phyloP scores from a whole-genome alignment of 2,888 invertebrate genomes.

The Rhopalosiphum nymphaeae region DNA sequence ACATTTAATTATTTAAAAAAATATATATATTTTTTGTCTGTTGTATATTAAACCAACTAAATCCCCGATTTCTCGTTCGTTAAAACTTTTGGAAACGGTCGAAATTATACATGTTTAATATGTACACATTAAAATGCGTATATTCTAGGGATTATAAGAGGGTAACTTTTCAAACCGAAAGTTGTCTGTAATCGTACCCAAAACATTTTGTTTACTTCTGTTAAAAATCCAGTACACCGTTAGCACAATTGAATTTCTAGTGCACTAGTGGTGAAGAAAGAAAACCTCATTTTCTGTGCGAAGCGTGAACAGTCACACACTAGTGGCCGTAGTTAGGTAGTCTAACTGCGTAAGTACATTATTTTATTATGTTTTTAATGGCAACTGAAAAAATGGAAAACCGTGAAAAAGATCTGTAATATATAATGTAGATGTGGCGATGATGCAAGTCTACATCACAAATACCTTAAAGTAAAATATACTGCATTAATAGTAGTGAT shows the following conservation, averaged over 20 bases:
- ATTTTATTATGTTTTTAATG: slow-evolving; percentile 12
- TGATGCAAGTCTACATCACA: background rate
- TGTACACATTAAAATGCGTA: background rate
- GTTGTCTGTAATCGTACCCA: slow-evolving; percentile 28
- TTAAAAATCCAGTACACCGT: background rate
- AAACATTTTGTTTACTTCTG: slow-evolving; percentile 30
- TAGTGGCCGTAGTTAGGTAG: background rate
- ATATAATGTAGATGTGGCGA: background rate
- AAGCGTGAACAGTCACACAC: background rate
- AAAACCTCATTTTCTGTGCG: background rate
- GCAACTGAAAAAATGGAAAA: background rate
- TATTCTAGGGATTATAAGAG: slow-evolving; percentile 31
- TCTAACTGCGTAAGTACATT: background rate
- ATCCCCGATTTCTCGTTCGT: background rate
- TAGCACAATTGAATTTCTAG: slow-evolving; percentile 7
- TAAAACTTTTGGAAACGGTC: background rate
- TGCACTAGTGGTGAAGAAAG: background rate
- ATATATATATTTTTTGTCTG: background rate
- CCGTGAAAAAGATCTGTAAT: background rate
- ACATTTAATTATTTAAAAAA: background rate
- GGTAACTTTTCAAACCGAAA: background rate
- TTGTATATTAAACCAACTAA: background rate
- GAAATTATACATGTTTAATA: slow-evolving; percentile 13
- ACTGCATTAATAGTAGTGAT: background rate
- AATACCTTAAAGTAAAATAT: background rate